Evolutionary conservation across 2,797 vertebrate genomes (phyloP), one percentile per base, ranked within the genome.

Genomic region (Remorina albescens): DNA sequence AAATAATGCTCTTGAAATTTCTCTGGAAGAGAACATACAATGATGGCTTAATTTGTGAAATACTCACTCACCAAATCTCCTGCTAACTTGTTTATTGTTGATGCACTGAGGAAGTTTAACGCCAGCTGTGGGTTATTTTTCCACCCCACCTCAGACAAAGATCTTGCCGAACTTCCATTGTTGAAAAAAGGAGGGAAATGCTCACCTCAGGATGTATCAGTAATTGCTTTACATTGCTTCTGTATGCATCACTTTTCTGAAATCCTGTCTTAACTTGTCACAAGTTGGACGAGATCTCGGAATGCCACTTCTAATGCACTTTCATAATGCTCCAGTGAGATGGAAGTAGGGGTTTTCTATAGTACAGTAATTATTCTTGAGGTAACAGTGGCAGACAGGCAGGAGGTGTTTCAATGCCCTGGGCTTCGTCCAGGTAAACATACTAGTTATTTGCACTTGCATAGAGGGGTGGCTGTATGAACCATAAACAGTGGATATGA

Each of bases 11-110:
- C 65, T 71, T 80, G 11, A 42, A 63, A 57, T 4, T 37, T 70
- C 65, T 19, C 76, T 82, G 66, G 9, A 79, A 56, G 44, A 4
- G 41, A 53, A 47, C 11, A 81, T 2, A 70, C 32, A 56, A 61
- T 8, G 51, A 2, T 2, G 3, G 11, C 44, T 15, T 34, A 1
- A 42, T 70, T 18, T 16, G 36, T 6, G 13, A 37, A 18, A n/a
- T 26, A 5, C 2, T 9, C 18, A 28, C 11, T 50, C 7, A 32
- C 3, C 13, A 23, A 41, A 15, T 18, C 23, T 26, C 8, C 28
- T 1, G 6, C 7, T 50, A 18, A 76, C 42, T 1, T 25, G 16
- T 3, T 10, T 0, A 2, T 46, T 28, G 53, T 41, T 54, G 11
- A 13, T 21, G 4, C 11, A 25, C 2, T 1, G 13, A 34, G 54